These are phyloP conservation scores for Cotesia congregata DNA, from an alignment of 2,888 invertebrate genomes.

Conservation along the genomic window DNA sequence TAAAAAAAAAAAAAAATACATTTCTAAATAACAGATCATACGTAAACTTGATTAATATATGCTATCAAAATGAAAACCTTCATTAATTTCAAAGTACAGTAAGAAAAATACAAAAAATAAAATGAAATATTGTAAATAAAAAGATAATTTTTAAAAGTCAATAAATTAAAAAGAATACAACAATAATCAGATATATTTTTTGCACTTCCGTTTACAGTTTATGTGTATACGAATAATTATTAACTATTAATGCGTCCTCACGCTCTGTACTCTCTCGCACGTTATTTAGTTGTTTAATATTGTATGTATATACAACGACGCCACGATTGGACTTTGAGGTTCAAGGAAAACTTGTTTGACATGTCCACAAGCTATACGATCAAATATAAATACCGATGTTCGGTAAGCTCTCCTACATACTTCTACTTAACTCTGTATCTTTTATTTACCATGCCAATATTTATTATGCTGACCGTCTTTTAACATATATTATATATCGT, in stretches of 20 bases:
- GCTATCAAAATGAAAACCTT: too few relatives aligned
- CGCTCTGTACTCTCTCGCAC: constrained; percentile 1
- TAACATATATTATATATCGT: background rate
- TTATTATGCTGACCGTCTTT: background rate
- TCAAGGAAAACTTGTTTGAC: constrained; percentile 61
- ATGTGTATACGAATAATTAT: constrained; percentile 22
- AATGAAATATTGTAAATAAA: background rate
- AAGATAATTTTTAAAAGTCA: background rate
- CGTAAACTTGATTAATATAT: too few relatives aligned
- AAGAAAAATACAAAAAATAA: background rate
- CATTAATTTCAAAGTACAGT: too few relatives aligned
- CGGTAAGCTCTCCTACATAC: background rate
- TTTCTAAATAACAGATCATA: too few relatives aligned
- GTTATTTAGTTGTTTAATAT: background rate
- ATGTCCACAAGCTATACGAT: background rate
- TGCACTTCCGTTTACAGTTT: constrained; percentile 20
- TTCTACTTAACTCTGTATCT: constrained; percentile 20
- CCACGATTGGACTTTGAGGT: constrained; percentile 54
- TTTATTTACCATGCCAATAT: constrained; percentile 30
- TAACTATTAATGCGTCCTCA: constrained; percentile 34
- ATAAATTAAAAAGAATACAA: background rate
- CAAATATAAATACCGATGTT: constrained; percentile 4
- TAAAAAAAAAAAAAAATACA: too few relatives aligned
- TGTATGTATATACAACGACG: background rate
- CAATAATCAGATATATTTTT: constrained; percentile 8